phyloP scores from a whole-genome alignment of 2,888 invertebrate genomes.

The Tachina lurida region DNA sequence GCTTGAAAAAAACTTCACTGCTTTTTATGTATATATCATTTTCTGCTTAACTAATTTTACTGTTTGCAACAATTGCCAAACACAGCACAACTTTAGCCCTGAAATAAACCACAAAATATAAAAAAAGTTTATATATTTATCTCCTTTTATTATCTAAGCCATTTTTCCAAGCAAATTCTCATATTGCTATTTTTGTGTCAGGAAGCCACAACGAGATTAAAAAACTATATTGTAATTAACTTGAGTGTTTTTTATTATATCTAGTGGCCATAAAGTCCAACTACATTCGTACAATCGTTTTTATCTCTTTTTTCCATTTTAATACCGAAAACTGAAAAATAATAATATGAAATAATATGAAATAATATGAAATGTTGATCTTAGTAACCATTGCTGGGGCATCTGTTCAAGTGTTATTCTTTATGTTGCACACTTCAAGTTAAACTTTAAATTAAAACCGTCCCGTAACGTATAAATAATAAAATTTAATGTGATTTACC shows the following conservation, averaged over 20 bases:
- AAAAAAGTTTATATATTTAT: neutral
- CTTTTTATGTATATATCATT: neutral
- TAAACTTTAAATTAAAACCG: neutral
- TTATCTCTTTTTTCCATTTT: conserved; percentile 24
- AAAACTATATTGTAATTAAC: conserved; percentile 58
- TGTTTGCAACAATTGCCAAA: conserved; percentile 3
- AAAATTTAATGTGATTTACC: neutral
- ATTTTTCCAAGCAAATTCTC: neutral
- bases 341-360: neutral
- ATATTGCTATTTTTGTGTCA: neutral
- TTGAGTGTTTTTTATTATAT: conserved; percentile 45
- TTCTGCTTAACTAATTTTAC: neutral
- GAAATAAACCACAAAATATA: conserved; percentile 10
- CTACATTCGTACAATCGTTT: conserved; percentile 43
- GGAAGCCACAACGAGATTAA: conserved; percentile 32
- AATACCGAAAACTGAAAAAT: conserved; percentile 4
- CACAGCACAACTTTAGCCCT: conserved; percentile 5
- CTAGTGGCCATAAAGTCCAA: conserved; percentile 23
- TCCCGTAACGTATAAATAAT: neutral
- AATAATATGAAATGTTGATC: neutral
- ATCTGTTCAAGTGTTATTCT: neutral
- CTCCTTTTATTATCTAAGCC: conserved; percentile 26
- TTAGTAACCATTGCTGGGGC: neutral
- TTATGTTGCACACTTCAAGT: neutral
- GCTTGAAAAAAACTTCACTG: neutral